A percentile compares a stretch with the other conserved stretches of the same genome.
These are phyloP conservation scores for Pseudochirops cupreus DNA, from an alignment of 2,797 vertebrate species.

Conservation along the genomic window DNA sequence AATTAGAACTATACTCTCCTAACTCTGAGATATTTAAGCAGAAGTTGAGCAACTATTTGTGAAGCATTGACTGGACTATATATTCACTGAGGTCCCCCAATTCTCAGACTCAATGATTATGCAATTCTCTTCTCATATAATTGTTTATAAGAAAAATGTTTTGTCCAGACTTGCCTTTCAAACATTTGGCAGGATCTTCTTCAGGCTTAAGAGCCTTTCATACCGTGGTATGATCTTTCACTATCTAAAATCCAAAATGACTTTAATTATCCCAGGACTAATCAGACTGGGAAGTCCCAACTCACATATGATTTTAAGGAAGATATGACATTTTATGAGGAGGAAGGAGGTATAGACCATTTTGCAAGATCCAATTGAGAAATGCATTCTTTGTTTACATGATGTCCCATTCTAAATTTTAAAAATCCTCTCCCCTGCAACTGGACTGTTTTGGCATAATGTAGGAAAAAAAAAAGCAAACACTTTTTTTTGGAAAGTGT, in stretches of 20 bases:
- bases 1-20: background rate
- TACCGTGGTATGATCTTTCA: background rate
- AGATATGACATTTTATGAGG: background rate
- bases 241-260: background rate
- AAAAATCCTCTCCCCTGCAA: background rate
- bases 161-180: background rate
- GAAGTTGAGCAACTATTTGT: background rate
- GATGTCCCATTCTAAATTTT: background rate
- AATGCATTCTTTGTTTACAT: background rate
- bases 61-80: background rate
- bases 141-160: background rate
- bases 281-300: background rate
- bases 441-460: background rate
- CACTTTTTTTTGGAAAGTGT: fast-evolving
- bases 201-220: background rate
- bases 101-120: background rate
- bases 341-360: background rate
- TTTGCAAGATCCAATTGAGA: background rate
- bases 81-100: background rate
- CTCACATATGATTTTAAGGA: background rate
- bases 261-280: background rate
- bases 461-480: background rate
- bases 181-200: background rate
- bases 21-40: background rate
- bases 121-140: background rate